phyloP scores from a whole-genome alignment of 30 jellyfish, hydroid and myxozoan genomes.

The Pelagia noctiluca region DNA sequence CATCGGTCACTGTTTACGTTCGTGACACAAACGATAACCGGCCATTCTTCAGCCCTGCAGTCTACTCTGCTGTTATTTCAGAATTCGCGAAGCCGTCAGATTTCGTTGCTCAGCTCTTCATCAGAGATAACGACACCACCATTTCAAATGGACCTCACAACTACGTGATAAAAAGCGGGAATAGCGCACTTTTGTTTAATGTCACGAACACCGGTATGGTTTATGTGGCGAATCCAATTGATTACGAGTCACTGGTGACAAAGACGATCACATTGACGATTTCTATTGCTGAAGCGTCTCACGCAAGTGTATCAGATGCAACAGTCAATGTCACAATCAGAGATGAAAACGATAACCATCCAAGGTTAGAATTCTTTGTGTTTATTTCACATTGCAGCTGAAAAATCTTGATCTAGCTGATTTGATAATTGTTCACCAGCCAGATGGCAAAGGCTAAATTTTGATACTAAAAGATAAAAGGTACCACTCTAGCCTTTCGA shows the following conservation, averaged over 20 bases:
- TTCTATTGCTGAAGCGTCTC: constrained; percentile 32
- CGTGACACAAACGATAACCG: constrained; percentile 67
- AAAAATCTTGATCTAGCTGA: too few relatives aligned
- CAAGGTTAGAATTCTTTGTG: constrained; percentile 18
- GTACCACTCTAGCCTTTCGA: too few relatives aligned
- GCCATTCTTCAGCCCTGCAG: constrained; percentile 37
- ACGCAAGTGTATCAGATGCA: neutral
- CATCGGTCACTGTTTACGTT: constrained; percentile 59
- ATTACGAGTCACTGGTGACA: constrained; percentile 31
- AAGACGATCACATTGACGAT: constrained; percentile 27
- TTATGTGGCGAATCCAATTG: constrained; percentile 5
- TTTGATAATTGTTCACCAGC: too few relatives aligned
- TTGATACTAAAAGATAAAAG: too few relatives aligned
- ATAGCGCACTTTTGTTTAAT: constrained; percentile 17
- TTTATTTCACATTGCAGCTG: neutral
- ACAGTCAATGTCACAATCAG: constrained; percentile 49
- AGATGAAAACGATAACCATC: constrained; percentile 79
- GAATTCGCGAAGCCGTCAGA: constrained; percentile 48
- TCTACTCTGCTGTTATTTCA: constrained; percentile 17
- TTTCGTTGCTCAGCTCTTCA: constrained; percentile 34
- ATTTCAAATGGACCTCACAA: constrained; percentile 23
- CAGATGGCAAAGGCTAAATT: too few relatives aligned
- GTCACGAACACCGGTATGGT: constrained; percentile 48
- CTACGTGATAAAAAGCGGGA: constrained; percentile 36
- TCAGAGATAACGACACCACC: constrained; percentile 50